Evolutionary conservation across 2,888 invertebrate genomes (phyloP).

Genomic region (Polia nebulosa): DNA sequence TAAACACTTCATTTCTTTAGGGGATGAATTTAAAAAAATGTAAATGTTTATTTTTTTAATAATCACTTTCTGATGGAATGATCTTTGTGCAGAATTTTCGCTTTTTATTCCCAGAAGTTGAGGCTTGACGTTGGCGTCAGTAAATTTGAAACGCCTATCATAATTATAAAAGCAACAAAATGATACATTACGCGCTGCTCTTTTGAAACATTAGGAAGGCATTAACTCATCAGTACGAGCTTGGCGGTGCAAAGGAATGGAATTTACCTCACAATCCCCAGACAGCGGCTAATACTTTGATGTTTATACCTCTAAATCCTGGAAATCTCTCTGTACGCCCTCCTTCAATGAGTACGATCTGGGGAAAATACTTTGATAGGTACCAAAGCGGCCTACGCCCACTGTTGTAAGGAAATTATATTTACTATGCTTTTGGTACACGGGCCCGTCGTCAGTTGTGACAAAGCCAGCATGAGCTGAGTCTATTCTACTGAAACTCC

Average conservation of each 20-base stretch:
- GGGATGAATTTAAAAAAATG: no score
- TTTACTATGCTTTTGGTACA: neutral
- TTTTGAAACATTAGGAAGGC: slow-evolving; percentile 26
- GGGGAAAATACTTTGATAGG: slow-evolving; percentile 6
- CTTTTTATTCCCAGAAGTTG: neutral
- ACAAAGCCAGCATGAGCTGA: neutral
- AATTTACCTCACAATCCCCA: slow-evolving; percentile 25
- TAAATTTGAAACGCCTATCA: slow-evolving; percentile 21
- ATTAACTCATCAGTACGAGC: slow-evolving; percentile 27
- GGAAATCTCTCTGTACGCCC: slow-evolving; percentile 20
- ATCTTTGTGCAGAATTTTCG: neutral
- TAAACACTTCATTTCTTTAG: no score
- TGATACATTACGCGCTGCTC: slow-evolving; percentile 18
- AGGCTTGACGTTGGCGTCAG: neutral
- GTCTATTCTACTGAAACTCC: neutral
- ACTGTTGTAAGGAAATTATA: neutral
- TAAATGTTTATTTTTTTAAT: no score
- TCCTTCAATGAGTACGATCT: slow-evolving; percentile 4
- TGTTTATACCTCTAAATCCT: slow-evolving; percentile 18
- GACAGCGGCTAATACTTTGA: slow-evolving; percentile 39
- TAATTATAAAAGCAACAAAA: slow-evolving; percentile 27
- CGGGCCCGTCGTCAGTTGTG: neutral
- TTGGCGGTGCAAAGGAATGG: slow-evolving; percentile 27
- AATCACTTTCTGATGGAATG: neutral
- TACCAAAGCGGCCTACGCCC: no score